Conservation (phyloP, 2,113 vertebrate species). For the Dunckerocampus dactyliophorus region DNA sequence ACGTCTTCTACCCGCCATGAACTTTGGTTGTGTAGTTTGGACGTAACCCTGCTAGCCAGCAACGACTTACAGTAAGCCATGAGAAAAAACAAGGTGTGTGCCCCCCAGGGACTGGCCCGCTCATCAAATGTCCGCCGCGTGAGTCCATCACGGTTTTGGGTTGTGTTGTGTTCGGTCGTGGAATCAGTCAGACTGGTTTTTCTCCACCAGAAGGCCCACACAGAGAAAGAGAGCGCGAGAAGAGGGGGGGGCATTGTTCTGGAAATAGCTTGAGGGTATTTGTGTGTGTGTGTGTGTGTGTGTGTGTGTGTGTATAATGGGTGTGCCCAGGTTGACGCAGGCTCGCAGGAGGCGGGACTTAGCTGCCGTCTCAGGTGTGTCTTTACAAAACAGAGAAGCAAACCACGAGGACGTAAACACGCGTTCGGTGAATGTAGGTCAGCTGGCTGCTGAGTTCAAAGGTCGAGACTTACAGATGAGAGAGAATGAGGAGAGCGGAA, state of each 20-base stretch:
- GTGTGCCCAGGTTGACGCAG: constrained; percentile 56
- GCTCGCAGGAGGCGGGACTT: constrained; percentile 48
- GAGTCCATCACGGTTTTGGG: constrained; percentile 3
- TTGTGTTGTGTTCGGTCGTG: constrained; percentile 17
- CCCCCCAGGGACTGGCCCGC: neutral
- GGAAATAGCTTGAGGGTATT: constrained; percentile 51
- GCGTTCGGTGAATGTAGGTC: constrained; percentile 7
- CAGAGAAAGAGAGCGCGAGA: constrained; percentile 21
- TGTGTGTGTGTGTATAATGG: constrained; percentile 54
- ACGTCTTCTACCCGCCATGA: too few relatives aligned
- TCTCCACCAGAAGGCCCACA: constrained; percentile 53
- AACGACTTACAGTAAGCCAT: too few relatives aligned
- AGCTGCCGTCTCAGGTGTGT: constrained; percentile 67
- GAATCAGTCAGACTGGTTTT: constrained; percentile 62
- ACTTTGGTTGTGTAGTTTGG: too few relatives aligned
- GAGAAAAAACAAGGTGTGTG: too few relatives aligned
- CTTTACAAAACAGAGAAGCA: constrained; percentile 28
- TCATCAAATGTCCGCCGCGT: neutral
- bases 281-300: constrained; percentile 42
- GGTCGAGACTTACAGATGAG: constrained; percentile 40
- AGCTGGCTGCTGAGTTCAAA: neutral
- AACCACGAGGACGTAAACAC: constrained; percentile 15
- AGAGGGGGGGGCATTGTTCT: constrained; percentile 59
- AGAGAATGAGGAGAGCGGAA: constrained; percentile 27
- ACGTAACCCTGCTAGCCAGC: too few relatives aligned